phyloP scores from a whole-genome alignment of 2,888 invertebrate species.

The Sesia bembeciformis region DNA sequence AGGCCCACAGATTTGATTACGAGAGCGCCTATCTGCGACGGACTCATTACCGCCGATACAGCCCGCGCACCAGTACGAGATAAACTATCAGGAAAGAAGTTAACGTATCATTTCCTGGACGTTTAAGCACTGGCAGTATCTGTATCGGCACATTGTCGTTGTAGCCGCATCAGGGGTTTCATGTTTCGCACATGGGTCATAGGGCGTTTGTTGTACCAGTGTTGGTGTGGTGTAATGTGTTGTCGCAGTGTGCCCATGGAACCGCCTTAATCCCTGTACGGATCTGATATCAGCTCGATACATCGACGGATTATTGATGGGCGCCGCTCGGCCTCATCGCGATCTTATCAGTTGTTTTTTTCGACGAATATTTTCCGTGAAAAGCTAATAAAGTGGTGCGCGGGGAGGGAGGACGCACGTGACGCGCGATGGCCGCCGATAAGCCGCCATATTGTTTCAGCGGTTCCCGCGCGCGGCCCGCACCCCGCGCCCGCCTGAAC shows the following conservation, averaged over 20 bases:
- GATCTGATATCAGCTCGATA: slow-evolving; percentile 11
- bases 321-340: slow-evolving; percentile 56
- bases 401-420: slow-evolving; percentile 26
- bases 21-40: slow-evolving; percentile 43
- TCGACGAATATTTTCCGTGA: slow-evolving; percentile 61
- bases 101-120: slow-evolving; percentile 11
- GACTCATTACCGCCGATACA: slow-evolving; percentile 37
- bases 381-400: slow-evolving; percentile 45
- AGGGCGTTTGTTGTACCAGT: too few relatives aligned
- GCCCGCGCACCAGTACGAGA: slow-evolving; percentile 12
- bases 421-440: slow-evolving; percentile 41
- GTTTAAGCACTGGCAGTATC: not conserved
- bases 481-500: not conserved
- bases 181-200: not conserved
- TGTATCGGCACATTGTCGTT: not conserved
- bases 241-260: not conserved
- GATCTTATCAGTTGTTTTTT: slow-evolving; percentile 68
- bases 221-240: too few relatives aligned
- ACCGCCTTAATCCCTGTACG: not conserved
- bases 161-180: slow-evolving; percentile 1
- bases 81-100: not conserved
- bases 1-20: slow-evolving; percentile 60
- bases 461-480: slow-evolving; percentile 1
- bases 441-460: slow-evolving; percentile 63
- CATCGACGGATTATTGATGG: slow-evolving; percentile 58